Conservation (phyloP, 2,888 invertebrate genomes). For the Ornithoptera priamus region DNA sequence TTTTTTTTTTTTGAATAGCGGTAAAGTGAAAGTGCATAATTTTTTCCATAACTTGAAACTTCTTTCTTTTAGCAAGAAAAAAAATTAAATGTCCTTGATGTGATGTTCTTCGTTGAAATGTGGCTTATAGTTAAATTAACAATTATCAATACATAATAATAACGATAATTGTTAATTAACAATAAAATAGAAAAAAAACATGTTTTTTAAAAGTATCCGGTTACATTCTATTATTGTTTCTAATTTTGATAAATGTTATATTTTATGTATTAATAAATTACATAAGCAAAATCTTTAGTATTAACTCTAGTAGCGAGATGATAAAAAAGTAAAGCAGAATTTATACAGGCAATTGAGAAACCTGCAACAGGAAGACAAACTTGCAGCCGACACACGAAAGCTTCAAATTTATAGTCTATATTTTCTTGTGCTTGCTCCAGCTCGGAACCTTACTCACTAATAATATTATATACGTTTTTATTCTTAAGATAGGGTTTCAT, state of each 20-base stretch:
- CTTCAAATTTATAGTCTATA: conserved; percentile 29
- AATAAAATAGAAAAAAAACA: no score
- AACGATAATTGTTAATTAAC: no score
- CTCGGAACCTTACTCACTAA: conserved; percentile 10
- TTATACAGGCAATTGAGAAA: conserved; percentile 20
- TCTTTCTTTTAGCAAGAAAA: no score
- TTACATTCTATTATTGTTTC: no score
- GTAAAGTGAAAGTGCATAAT: background rate
- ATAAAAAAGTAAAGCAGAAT: conserved; percentile 18
- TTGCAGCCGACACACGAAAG: conserved; percentile 30
- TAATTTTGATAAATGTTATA: no score
- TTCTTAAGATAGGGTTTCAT: conserved; percentile 15
- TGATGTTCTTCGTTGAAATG: no score
- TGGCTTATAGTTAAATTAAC: no score
- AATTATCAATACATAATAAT: no score
- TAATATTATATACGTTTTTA: conserved; percentile 17
- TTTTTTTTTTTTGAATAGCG: background rate
- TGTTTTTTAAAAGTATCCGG: no score
- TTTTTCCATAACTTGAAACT: background rate
- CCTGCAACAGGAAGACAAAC: conserved; percentile 32
- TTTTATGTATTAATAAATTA: no score
- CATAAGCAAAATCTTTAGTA: no score
- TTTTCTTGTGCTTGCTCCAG: conserved; percentile 16
- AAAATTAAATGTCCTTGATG: no score
- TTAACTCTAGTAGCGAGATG: background rate